A percentile compares a stretch with the other conserved stretches of the same genome.
These are phyloP conservation scores for Gnathonemus echidnorhynchus DNA, from an alignment of 2,113 vertebrate genomes.

Conservation along the genomic window DNA sequence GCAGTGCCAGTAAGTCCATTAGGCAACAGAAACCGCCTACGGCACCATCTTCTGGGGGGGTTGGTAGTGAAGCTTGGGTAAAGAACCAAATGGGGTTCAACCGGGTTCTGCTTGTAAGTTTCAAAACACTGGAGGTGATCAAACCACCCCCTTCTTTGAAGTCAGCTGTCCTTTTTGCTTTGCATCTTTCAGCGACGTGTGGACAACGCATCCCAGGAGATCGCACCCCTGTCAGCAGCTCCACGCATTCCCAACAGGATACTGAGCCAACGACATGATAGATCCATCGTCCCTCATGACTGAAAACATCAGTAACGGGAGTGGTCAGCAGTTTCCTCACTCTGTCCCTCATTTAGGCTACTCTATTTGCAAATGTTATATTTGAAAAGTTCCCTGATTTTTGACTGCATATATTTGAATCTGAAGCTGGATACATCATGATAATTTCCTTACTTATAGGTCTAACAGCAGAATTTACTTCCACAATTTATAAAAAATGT, in stretches of 20 bases:
- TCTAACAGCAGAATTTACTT: background rate
- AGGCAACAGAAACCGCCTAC: background rate
- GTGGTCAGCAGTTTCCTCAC: background rate
- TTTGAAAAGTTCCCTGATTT: background rate
- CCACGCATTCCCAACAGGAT: background rate
- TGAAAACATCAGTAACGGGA: background rate
- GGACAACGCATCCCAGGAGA: background rate
- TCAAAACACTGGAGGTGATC: background rate
- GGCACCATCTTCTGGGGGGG: background rate
- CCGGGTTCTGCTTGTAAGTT: background rate
- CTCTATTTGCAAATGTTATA: background rate
- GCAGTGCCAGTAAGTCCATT: background rate
- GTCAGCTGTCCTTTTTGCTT: background rate
- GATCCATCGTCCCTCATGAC: background rate
- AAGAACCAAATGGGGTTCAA: background rate
- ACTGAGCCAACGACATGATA: background rate
- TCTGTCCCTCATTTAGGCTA: background rate
- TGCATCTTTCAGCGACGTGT: background rate
- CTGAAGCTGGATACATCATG: background rate
- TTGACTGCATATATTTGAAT: background rate
- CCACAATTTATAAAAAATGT: background rate
- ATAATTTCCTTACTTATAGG: background rate
- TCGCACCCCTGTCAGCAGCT: background rate
- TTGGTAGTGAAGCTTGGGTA: background rate
- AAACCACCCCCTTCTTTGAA: background rate